phyloP scores from a whole-genome alignment of 2,888 invertebrate species.

The Pterostichus niger region DNA sequence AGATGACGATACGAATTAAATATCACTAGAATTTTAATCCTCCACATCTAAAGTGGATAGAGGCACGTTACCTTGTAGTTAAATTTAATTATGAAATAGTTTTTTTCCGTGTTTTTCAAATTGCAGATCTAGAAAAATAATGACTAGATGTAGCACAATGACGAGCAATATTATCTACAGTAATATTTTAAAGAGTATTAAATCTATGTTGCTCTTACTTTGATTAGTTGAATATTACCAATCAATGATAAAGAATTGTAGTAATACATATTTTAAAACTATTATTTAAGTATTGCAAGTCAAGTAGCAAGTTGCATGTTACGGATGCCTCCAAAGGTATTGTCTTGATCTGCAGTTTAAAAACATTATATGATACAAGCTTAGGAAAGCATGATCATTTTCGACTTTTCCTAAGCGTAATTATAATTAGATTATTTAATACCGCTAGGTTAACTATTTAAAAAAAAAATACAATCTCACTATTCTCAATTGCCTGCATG shows the following conservation, averaged over 20 bases:
- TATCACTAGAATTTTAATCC: constrained; percentile 12
- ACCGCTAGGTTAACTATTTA: background rate
- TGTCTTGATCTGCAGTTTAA: constrained; percentile 12
- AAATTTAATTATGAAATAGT: constrained; percentile 20
- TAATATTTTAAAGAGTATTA: constrained; percentile 8
- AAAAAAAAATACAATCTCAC: no score
- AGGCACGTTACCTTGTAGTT: constrained; percentile 53
- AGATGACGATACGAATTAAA: background rate
- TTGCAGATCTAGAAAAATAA: constrained; percentile 19
- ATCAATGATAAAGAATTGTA: constrained; percentile 5
- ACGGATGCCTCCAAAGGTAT: constrained; percentile 27
- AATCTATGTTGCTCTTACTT: background rate
- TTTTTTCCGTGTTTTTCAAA: background rate
- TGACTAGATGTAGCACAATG: constrained; percentile 28
- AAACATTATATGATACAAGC: background rate
- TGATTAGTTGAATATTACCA: background rate
- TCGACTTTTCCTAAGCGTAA: constrained; percentile 5
- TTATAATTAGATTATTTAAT: background rate
- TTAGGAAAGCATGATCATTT: background rate
- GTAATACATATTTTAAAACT: constrained; percentile 34
- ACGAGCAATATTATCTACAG: constrained; percentile 2
- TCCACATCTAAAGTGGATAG: constrained; percentile 1
- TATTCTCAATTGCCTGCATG: constrained; percentile 47
- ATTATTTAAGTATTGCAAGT: constrained; percentile 1
- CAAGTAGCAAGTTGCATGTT: constrained; percentile 6